Evolutionary conservation across 2,797 vertebrate species (phyloP).

Genomic region (Menidia menidia): DNA sequence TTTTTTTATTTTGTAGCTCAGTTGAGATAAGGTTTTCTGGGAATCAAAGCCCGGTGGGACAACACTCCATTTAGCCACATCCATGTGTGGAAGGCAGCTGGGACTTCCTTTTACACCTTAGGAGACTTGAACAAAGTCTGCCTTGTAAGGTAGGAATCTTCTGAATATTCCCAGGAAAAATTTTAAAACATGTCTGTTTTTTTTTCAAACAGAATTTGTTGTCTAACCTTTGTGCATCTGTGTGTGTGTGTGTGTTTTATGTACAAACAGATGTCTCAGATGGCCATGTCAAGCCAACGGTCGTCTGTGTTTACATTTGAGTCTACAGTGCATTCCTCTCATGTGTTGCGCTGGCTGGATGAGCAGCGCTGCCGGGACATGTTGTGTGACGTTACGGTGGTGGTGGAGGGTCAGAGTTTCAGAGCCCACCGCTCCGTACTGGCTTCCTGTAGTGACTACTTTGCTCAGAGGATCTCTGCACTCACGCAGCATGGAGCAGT

Average conservation of each 20-base stretch:
- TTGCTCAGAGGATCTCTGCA: constrained; percentile 85
- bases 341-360: constrained; percentile 88
- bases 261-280: constrained; percentile 60
- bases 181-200: background rate
- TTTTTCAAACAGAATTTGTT: background rate
- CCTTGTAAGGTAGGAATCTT: constrained; percentile 60
- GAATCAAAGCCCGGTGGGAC: constrained; percentile 53
- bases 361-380: constrained; percentile 90
- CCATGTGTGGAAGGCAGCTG: constrained; percentile 54
- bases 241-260: constrained; percentile 25
- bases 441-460: constrained; percentile 92
- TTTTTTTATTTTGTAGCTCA: constrained; percentile 63
- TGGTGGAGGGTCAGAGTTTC: constrained; percentile 90
- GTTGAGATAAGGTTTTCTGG: constrained; percentile 69
- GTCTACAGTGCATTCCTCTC: constrained; percentile 89
- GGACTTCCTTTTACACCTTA: constrained; percentile 38
- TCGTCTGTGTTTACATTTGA: constrained; percentile 92
- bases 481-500: constrained; percentile 74
- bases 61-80: constrained; percentile 63
- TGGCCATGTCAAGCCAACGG: constrained; percentile 86
- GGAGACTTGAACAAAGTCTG: constrained; percentile 38
- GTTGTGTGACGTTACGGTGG: constrained; percentile 91
- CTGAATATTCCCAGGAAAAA: constrained; percentile 8
- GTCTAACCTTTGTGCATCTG: background rate
- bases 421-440: constrained; percentile 92